phyloP scores from a whole-genome alignment of 2,113 vertebrate species.

The Oreochromis spilurus region DNA sequence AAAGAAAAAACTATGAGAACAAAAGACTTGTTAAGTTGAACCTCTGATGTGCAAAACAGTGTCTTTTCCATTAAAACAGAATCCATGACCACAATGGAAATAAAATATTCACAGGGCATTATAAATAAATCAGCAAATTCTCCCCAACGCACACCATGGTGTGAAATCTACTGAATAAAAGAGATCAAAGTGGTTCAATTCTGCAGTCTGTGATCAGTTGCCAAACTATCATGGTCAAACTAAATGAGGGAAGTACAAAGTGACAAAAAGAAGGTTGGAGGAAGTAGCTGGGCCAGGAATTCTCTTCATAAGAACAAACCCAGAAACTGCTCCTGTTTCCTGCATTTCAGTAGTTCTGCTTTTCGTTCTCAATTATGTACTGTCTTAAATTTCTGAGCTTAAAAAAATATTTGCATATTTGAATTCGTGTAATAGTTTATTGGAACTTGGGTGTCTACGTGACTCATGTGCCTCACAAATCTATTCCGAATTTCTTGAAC shows the following conservation, averaged over 20 bases:
- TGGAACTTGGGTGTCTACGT: background rate
- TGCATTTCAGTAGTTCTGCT: background rate
- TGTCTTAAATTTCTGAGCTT: background rate
- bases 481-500: background rate
- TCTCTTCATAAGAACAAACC: background rate
- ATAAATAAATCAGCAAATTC: constrained; percentile 18
- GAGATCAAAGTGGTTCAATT: background rate
- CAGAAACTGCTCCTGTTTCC: background rate
- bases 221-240: background rate
- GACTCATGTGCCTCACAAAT: background rate
- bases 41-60: background rate
- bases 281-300: background rate
- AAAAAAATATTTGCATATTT: background rate
- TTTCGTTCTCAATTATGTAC: background rate
- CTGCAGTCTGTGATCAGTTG: background rate
- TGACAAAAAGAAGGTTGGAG: background rate
- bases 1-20: background rate
- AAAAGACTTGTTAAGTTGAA: background rate
- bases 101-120: constrained; percentile 7
- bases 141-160: constrained; percentile 11
- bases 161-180: background rate
- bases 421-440: background rate
- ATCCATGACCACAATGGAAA: background rate
- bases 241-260: background rate
- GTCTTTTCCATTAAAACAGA: background rate